These are phyloP conservation scores for Zingel zingel DNA, from an alignment of 2,113 vertebrate genomes.

Conservation along the genomic window DNA sequence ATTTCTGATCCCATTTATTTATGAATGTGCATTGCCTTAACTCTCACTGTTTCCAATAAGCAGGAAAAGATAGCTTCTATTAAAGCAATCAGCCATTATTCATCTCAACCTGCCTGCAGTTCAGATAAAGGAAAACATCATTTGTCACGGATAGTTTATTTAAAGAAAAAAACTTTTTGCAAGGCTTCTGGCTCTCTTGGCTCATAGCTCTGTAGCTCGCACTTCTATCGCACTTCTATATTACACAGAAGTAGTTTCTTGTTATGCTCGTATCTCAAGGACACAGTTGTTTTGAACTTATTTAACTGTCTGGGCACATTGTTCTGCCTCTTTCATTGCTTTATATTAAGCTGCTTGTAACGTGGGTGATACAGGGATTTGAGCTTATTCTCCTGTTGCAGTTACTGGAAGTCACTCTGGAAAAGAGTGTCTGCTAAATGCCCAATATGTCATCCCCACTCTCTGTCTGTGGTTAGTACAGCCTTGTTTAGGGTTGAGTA, in stretches of 20 bases:
- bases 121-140: constrained; percentile 76
- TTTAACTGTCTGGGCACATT: constrained; percentile 53
- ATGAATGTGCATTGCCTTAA: constrained; percentile 4
- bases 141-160: constrained; percentile 78
- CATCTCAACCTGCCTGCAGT: constrained; percentile 63
- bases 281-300: constrained; percentile 60
- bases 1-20: constrained; percentile 54
- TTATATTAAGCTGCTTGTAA: constrained; percentile 50
- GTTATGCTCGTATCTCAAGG: constrained; percentile 64
- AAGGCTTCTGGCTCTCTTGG: constrained; percentile 60
- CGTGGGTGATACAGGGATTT: constrained; percentile 46
- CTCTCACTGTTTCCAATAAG: constrained; percentile 56
- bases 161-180: constrained; percentile 59
- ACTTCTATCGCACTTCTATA: constrained; percentile 43
- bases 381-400: constrained; percentile 52
- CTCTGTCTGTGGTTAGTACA: constrained; percentile 72
- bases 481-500: constrained; percentile 76
- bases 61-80: constrained; percentile 64
- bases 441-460: constrained; percentile 71
- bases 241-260: constrained; percentile 31
- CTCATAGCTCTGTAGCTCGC: constrained; percentile 41
- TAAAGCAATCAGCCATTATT: constrained; percentile 67
- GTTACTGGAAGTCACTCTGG: constrained; percentile 73
- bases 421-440: constrained; percentile 73
- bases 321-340: constrained; percentile 49